Evolutionary conservation across 2,888 invertebrate genomes (phyloP).

Genomic region (Uloborus plumipes): DNA sequence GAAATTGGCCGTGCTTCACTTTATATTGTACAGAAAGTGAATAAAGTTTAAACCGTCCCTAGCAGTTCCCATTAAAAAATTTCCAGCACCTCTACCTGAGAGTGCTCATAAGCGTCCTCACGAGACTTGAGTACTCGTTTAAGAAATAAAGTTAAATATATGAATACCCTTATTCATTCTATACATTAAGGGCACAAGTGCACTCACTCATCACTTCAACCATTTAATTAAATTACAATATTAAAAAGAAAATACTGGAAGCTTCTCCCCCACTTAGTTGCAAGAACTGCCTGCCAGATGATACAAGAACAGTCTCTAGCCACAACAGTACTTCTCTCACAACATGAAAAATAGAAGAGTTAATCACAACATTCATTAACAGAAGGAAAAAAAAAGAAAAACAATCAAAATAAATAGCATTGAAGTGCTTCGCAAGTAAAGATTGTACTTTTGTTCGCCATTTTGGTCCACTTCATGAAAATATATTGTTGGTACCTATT

Average conservation of each 20-base stretch:
- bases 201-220: conserved; percentile 37
- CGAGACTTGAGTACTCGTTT: not conserved
- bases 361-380: conserved; percentile 39
- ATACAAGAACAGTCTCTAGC: conserved; percentile 34
- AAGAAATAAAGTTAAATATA: conserved; percentile 5
- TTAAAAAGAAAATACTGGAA: conserved; percentile 22
- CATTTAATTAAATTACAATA: conserved; percentile 26
- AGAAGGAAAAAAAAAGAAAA: conserved; percentile 14
- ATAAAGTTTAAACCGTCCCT: conserved; percentile 39
- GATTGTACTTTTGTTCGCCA: conserved; percentile 62
- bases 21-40: conserved; percentile 53
- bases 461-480: conserved; percentile 57
- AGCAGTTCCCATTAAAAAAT: conserved; percentile 40
- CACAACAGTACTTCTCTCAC: conserved; percentile 25
- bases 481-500: conserved; percentile 33
- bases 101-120: conserved; percentile 9
- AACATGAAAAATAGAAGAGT: conserved; percentile 38
- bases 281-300: conserved; percentile 29
- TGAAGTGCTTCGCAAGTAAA: conserved; percentile 35
- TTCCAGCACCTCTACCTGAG: conserved; percentile 49
- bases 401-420: conserved; percentile 22
- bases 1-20: conserved; percentile 51
- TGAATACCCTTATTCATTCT: conserved; percentile 5
- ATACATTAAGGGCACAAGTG: conserved; percentile 38
- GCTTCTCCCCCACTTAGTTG: conserved; percentile 33